Base-by-base conservation (phyloP, 2,888 invertebrate genomes). In the Mycogona germanica region DNA sequence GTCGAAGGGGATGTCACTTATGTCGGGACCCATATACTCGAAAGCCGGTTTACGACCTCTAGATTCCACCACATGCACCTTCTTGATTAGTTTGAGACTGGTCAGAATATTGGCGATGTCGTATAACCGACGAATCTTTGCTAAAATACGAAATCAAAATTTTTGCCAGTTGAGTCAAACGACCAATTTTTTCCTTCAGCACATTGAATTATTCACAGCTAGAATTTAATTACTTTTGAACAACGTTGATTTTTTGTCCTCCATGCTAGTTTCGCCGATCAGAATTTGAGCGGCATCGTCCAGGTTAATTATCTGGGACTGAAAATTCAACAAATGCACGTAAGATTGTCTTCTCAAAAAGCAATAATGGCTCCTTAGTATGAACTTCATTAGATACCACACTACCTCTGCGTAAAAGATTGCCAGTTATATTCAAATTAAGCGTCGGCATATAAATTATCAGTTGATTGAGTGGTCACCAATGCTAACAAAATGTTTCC, bases 71-170 rank as follows among this genome's bases (percentile, higher is more conserved):
- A 77, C 76, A 58, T 72, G 71, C 56, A 81, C 78, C 68, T 82
- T 83, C 65, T 77, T 76, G 64, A 84, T 82, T 60, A 84, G 75
- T 62, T 79, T 78, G 66, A 84, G 77, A 57, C 82, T 82, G 60
- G 81, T 79, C 62, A 84, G 75, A 60, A 84, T 82, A 70, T 84
- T 84, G 56, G 84, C 83, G 62, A 84, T 83, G 67, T 84, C 84
- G 69, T 84, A 84, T 29, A 84, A 73, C 60, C 84, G 74, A 57
- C 84, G 75, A 35, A 59, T 53, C 73, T 81, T 81, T 29, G 81
- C 81, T 72, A 78, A 74, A 49, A 45, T 25, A 4, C 32, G 25
- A 4, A 37, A 37, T 9, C 5, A n/a, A n/a, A n/a, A n/a, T n/a
- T n/a, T n/a, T n/a, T n/a, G n/a, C n/a, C n/a, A n/a, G n/a, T n/a